Conservation (phyloP, 2,888 invertebrate species). For the Leucophora obtusa region DNA sequence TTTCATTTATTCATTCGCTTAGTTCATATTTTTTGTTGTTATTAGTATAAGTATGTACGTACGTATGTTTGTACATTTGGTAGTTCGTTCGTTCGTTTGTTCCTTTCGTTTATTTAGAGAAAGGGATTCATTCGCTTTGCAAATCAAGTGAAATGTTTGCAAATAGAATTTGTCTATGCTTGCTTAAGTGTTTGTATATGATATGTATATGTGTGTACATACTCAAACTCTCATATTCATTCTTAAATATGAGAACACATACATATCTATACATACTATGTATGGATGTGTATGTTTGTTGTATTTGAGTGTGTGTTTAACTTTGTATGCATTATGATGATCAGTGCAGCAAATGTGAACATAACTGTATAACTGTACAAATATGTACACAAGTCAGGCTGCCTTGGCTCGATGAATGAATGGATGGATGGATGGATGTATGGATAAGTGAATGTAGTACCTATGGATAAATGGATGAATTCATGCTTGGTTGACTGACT, state of each 20-base stretch:
- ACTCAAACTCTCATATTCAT: conserved; percentile 46
- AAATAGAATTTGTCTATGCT: conserved; percentile 78
- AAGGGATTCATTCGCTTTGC: conserved; percentile 72
- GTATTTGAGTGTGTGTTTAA: conserved; percentile 51
- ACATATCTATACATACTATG: background rate
- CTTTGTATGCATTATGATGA: conserved; percentile 75
- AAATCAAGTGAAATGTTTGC: conserved; percentile 78
- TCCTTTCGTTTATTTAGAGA: conserved; percentile 53
- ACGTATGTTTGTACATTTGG: conserved; percentile 14
- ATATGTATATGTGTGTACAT: conserved; percentile 68
- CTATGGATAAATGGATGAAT: conserved; percentile 18
- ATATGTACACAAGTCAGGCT: conserved; percentile 73
- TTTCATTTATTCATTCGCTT: conserved; percentile 12
- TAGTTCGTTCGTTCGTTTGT: conserved; percentile 54
- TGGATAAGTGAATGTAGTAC: background rate
- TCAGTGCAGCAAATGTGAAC: conserved; percentile 75
- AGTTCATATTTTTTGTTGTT: background rate
- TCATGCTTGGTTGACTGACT: conserved; percentile 20
- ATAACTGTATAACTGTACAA: conserved; percentile 78
- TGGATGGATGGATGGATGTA: conserved; percentile 26
- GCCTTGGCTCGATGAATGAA: conserved; percentile 39
- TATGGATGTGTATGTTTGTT: background rate
- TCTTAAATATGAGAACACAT: conserved; percentile 31
- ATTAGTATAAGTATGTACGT: background rate
- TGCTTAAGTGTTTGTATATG: conserved; percentile 77